Evolutionary conservation across 2,888 invertebrate genomes (phyloP).

Genomic region (Drosophila borealis): DNA sequence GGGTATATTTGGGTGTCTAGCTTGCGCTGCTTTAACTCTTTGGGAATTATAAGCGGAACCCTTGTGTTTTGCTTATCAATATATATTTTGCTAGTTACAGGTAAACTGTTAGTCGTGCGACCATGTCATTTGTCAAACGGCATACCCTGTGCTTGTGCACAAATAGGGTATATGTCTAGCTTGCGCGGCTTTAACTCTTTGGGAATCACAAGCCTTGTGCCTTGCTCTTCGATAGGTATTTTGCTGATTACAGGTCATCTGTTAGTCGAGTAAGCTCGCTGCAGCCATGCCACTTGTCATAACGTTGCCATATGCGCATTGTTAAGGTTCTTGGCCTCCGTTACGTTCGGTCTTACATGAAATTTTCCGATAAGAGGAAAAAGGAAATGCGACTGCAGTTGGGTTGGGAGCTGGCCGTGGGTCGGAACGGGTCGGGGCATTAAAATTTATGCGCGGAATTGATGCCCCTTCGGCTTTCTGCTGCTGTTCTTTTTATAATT

Average conservation of each 20-base stretch:
- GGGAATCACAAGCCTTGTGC: no score
- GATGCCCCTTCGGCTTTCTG: constrained; percentile 42
- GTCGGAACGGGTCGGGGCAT: constrained; percentile 33
- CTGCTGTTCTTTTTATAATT: constrained; percentile 56
- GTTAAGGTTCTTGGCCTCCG: constrained; percentile 41
- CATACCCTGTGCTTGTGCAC: no score
- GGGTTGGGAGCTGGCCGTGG: not conserved
- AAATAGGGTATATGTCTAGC: no score
- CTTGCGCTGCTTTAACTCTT: no score
- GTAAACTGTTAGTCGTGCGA: no score
- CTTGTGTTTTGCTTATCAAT: no score
- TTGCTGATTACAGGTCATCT: constrained; percentile 12
- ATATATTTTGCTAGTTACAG: no score
- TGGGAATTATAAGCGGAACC: no score
- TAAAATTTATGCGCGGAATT: constrained; percentile 73
- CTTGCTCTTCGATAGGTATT: no score
- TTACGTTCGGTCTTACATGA: constrained; percentile 53
- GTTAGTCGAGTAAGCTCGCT: constrained; percentile 8
- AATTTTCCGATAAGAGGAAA: constrained; percentile 64
- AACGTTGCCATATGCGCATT: constrained; percentile 58
- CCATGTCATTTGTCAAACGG: no score
- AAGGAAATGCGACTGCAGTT: constrained; percentile 47
- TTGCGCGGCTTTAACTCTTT: no score
- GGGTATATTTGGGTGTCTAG: no score
- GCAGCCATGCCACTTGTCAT: constrained; percentile 32